Evolutionary conservation across 1,140 invertebrate species (phyloP), one percentile per base, ranked within the genome.

Genomic region (Drosophila lini): DNA sequence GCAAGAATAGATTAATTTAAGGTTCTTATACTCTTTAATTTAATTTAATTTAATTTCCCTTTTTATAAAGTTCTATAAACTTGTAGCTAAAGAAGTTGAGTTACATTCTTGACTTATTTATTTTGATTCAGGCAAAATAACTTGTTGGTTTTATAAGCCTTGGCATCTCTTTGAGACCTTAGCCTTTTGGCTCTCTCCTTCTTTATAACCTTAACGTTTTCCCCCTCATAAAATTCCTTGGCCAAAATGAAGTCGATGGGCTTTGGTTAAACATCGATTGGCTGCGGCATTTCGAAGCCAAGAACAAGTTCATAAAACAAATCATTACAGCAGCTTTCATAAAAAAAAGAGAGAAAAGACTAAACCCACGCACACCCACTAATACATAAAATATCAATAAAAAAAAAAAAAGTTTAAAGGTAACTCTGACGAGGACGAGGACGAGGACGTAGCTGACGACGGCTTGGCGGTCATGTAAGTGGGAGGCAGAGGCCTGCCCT

Each of bases 351-450:
- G 69, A 59, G 64, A 62, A 75, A 78, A 78, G 65, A 74, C 48
- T 32, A 42, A 19, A 25, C 34, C 44, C 19, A 41, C 22, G 19
- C 38, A 57, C 53, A 52, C 16, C 48, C 75, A 73, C 68, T 77
- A 85, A 88, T 78, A 88, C 83, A 83, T 88, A 88, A 88, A 88
- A 89, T 88, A 88, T 88, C 83, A 88, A 88, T 88, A 88, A 88
- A 88, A 88, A 88, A 80, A 80, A 47, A 45, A 45, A 86, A 86
- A 84, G 80, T 88, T 88, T 86, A 89, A 88, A 88, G 84, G 83
- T 88, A 88, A 83, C 83, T 78, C 83, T 78, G 76, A 52, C 79
- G 79, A 40, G 55, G 55, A 42, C 22, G 22, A 2, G 28, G 28
- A 31, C 48, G 32, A 36, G 52, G 32, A 53, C 34, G 34, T 3